A percentile compares a stretch with the other conserved stretches of the same genome.
phyloP scores from a whole-genome alignment of 64 coral and sea anemone genomes.

The Actinia tenebrosa region DNA sequence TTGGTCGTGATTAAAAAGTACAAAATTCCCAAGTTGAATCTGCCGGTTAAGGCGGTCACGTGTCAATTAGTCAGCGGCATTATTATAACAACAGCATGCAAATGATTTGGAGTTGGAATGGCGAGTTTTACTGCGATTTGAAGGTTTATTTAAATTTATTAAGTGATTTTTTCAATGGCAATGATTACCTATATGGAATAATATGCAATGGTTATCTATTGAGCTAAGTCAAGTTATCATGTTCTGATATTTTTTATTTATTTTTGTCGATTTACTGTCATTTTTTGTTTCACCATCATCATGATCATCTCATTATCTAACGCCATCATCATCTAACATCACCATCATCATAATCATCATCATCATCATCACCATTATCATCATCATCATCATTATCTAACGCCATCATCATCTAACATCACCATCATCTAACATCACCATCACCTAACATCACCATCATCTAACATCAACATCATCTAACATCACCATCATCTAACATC shows the following conservation, averaged over 20 bases:
- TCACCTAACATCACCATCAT: neutral
- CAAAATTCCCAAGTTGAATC: too few species aligned
- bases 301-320: neutral
- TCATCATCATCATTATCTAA: too few species aligned
- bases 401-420: too few species aligned
- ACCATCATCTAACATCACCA: too few species aligned
- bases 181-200: too few species aligned
- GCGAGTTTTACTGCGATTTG: neutral
- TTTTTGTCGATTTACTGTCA: neutral
- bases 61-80: neutral
- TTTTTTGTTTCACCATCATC: neutral
- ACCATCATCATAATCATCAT: too few species aligned
- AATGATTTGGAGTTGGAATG: slow-evolving; percentile 23
- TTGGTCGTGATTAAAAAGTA: too few species aligned
- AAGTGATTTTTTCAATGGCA: neutral
- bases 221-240: neutral
- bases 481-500: too few species aligned
- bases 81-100: neutral
- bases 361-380: too few species aligned
- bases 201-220: too few species aligned
- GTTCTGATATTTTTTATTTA: neutral
- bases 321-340: neutral
- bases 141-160: neutral
- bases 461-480: too few species aligned
- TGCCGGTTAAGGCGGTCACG: neutral